Conservation (phyloP, 2,888 invertebrate genomes). For the Synanthedon tipuliformis region DNA sequence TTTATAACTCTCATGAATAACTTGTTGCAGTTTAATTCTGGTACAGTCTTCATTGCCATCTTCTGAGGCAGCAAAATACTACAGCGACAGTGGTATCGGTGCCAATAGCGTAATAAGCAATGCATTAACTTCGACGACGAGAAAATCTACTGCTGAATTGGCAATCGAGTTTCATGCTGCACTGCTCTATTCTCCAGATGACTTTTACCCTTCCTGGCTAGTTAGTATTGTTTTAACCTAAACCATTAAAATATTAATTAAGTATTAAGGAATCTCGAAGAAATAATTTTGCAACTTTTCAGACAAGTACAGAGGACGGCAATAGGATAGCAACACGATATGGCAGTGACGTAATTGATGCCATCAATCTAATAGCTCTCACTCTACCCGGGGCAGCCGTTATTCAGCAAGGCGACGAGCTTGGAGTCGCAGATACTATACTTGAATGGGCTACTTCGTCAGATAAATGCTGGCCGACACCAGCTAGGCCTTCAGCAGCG, state of each 20-base stretch:
- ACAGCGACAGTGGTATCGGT: slow-evolving; percentile 36
- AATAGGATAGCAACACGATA: slow-evolving; percentile 70
- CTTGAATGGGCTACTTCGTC: slow-evolving; percentile 48
- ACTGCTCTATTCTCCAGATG: slow-evolving; percentile 35
- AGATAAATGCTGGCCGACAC: slow-evolving; percentile 64
- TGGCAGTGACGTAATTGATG: slow-evolving; percentile 74
- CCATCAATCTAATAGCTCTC: slow-evolving; percentile 76
- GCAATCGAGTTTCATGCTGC: slow-evolving; percentile 35
- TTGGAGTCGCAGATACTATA: slow-evolving; percentile 72
- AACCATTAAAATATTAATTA: background rate
- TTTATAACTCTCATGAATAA: no score
- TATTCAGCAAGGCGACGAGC: slow-evolving; percentile 85
- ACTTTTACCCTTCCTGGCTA: slow-evolving; percentile 38
- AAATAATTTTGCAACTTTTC: slow-evolving; percentile 9
- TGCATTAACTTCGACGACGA: slow-evolving; percentile 25
- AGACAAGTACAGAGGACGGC: slow-evolving; percentile 37
- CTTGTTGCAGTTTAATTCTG: slow-evolving; percentile 34
- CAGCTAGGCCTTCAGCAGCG: slow-evolving; percentile 24
- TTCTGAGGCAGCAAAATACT: slow-evolving; percentile 32
- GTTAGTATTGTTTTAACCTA: slow-evolving; percentile 26
- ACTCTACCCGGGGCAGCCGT: slow-evolving; percentile 80
- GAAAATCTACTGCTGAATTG: slow-evolving; percentile 27
- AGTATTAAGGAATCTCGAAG: no score
- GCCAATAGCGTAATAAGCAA: slow-evolving; percentile 43
- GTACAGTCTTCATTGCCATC: slow-evolving; percentile 34